phyloP scores from a whole-genome alignment of 2,797 vertebrate species.

The Melopsittacus undulatus region DNA sequence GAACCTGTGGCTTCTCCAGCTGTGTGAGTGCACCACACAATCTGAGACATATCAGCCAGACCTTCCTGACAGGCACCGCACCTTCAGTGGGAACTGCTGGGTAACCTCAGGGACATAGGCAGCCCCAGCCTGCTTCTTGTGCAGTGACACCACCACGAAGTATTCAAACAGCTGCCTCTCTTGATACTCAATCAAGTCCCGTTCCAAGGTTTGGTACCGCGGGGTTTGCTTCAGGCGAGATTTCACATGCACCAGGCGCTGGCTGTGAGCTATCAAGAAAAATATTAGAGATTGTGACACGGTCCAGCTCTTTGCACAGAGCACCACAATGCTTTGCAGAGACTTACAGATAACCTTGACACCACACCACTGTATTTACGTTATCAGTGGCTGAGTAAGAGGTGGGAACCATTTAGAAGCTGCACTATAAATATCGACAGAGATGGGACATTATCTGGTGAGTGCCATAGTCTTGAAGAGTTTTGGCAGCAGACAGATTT shows the following conservation, averaged over 20 bases:
- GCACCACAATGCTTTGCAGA: not conserved
- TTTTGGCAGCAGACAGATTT: not conserved
- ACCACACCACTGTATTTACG: not conserved
- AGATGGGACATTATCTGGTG: not conserved
- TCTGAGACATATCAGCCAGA: not conserved
- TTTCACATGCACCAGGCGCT: constrained; percentile 81
- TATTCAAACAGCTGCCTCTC: constrained; percentile 90
- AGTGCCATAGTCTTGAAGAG: not conserved
- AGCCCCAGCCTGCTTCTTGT: constrained; percentile 83
- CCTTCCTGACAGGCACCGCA: not conserved
- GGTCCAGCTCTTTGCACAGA: not conserved
- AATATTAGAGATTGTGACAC: not conserved
- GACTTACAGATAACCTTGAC: not conserved
- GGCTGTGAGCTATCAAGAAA: constrained; percentile 75
- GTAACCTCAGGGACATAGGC: constrained; percentile 86
- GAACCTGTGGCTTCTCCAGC: not conserved
- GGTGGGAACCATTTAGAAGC: not conserved
- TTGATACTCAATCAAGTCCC: constrained; percentile 79
- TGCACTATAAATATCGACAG: not conserved
- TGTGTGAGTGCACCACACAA: fast-evolving
- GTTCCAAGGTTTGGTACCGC: constrained; percentile 72
- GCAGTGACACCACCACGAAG: constrained; percentile 88
- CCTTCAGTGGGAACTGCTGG: constrained; percentile 90
- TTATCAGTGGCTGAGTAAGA: not conserved
- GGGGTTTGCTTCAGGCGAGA: constrained; percentile 80